Conservation (phyloP, 2,113 vertebrate genomes). For the Emydocephalus ijimae region DNA sequence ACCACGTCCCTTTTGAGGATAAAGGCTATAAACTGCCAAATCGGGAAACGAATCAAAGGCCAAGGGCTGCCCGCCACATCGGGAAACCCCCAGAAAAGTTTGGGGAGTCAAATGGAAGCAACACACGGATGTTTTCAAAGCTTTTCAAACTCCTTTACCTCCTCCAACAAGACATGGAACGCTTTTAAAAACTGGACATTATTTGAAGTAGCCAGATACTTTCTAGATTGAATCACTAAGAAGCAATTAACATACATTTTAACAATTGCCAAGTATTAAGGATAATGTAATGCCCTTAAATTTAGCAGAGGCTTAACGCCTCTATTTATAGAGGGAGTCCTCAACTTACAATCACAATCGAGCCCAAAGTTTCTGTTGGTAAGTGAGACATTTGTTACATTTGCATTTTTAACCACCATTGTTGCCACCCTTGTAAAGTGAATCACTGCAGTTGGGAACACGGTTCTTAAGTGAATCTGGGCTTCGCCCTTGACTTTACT, state of each 20-base stretch:
- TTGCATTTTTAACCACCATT: too few relatives aligned
- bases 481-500: too few relatives aligned
- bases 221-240: background rate
- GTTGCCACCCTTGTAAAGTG: too few relatives aligned
- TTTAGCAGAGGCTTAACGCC: background rate
- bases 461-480: too few relatives aligned
- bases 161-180: background rate
- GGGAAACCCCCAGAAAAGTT: background rate
- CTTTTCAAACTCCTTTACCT: background rate
- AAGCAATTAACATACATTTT: background rate
- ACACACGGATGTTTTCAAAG: too few relatives aligned
- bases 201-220: background rate
- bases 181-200: background rate
- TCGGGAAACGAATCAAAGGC: background rate
- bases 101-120: background rate
- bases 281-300: background rate
- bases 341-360: fast-evolving
- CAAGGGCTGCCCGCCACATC: background rate
- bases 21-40: background rate
- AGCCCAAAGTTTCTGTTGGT: too few relatives aligned
- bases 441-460: too few relatives aligned
- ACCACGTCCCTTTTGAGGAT: background rate
- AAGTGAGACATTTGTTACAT: too few relatives aligned
- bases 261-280: background rate
- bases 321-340: background rate